These are phyloP conservation scores for Ceratoteleas bidentatus DNA, from an alignment of 1,140 invertebrate genomes.

Conservation along the genomic window DNA sequence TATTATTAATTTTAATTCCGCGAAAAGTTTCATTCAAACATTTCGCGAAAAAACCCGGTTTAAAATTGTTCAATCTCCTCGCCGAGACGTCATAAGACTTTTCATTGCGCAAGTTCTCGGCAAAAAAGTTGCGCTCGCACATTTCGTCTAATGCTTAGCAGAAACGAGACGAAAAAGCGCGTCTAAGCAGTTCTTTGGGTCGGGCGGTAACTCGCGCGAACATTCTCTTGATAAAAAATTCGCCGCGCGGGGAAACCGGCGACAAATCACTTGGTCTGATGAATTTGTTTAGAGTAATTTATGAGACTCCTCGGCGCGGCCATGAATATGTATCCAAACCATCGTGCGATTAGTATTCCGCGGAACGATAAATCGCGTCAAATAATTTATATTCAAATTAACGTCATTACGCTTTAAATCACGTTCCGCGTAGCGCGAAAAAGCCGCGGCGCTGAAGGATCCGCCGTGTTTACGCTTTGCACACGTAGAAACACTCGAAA, in stretches of 20 bases:
- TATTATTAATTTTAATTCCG: too few species aligned
- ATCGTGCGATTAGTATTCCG: constrained; percentile 42
- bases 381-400: constrained; percentile 60
- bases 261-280: constrained; percentile 6
- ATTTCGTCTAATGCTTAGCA: constrained; percentile 24
- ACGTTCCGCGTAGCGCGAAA: constrained; percentile 30
- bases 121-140: not conserved
- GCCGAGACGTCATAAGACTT: not conserved
- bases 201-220: too few species aligned
- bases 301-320: not conserved
- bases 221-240: constrained; percentile 22
- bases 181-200: constrained; percentile 18
- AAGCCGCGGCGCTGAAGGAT: constrained; percentile 5
- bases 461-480: constrained; percentile 21
- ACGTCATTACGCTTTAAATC: constrained; percentile 52
- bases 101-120: not conserved
- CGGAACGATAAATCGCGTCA: constrained; percentile 30
- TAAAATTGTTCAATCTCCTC: not conserved
- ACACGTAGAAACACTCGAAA: constrained; percentile 27
- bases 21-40: too few species aligned
- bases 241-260: not conserved
- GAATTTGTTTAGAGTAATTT: constrained; percentile 43
- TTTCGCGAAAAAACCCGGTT: not conserved
- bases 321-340: constrained; percentile 43
- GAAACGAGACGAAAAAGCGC: constrained; percentile 23